Evolutionary conservation across 1,140 invertebrate species (phyloP).

Genomic region (Cherax destructor): DNA sequence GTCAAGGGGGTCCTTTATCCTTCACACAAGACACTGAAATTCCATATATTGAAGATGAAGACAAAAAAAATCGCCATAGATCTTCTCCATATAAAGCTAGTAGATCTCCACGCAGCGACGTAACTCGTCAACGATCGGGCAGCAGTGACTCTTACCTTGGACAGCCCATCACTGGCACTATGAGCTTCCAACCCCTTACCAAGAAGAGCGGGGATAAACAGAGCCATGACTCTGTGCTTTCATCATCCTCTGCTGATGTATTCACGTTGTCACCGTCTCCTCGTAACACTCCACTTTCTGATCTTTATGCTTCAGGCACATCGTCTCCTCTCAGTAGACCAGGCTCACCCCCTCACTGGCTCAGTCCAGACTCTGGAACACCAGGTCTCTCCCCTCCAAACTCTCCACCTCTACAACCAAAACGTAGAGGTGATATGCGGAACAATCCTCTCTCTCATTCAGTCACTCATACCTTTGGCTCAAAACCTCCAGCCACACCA

Average conservation of each 20-base stretch:
- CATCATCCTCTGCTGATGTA: conserved; percentile 78
- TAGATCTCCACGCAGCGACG: conserved; percentile 73
- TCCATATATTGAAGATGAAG: conserved; percentile 82
- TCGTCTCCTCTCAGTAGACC: conserved; percentile 72
- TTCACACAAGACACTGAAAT: conserved; percentile 83
- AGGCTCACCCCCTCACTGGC: conserved; percentile 71
- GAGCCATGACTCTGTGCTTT: conserved; percentile 79
- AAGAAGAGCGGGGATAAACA: conserved; percentile 72
- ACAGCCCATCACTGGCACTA: conserved; percentile 76
- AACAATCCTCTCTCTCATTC: conserved; percentile 58
- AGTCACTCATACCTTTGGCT: conserved; percentile 67
- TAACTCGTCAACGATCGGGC: conserved; percentile 75
- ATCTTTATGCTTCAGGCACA: conserved; percentile 68
- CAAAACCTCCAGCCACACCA: conserved; percentile 71
- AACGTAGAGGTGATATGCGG: conserved; percentile 64
- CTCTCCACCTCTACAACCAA: conserved; percentile 71
- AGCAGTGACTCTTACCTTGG: conserved; percentile 76
- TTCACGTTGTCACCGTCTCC: conserved; percentile 70
- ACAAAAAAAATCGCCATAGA: conserved; percentile 30
- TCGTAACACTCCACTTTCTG: conserved; percentile 69
- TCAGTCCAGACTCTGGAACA: conserved; percentile 76
- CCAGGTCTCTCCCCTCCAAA: conserved; percentile 67
- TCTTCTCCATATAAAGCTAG: conserved; percentile 19
- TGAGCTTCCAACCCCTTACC: conserved; percentile 74
- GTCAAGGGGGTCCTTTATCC: conserved; percentile 65